These are phyloP conservation scores for Drosophila buzzatii DNA, from an alignment of 2,888 invertebrate genomes.

Conservation along the genomic window DNA sequence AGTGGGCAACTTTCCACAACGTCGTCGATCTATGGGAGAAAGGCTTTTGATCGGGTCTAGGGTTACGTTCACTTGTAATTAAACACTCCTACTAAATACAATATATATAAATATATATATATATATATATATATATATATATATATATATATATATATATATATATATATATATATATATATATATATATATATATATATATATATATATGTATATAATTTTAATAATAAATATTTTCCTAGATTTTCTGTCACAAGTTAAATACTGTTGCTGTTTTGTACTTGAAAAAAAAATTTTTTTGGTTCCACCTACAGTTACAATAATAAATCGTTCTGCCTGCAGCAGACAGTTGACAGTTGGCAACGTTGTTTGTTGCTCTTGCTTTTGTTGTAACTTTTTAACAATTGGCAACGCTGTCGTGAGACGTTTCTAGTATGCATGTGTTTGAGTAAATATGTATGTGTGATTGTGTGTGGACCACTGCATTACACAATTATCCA, in stretches of 20 bases:
- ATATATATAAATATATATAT: neutral
- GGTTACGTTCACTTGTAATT: conserved; percentile 33
- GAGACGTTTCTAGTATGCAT: conserved; percentile 15
- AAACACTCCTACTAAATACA: conserved; percentile 2
- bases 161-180: too few relatives aligned
- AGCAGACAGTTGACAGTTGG: conserved; percentile 53
- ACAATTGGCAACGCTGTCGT: conserved; percentile 41
- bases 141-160: too few relatives aligned
- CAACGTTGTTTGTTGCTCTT: conserved; percentile 15
- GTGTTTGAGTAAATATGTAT: neutral
- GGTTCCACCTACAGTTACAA: conserved; percentile 40
- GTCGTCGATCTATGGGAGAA: conserved; percentile 47
- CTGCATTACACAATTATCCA: conserved; percentile 68
- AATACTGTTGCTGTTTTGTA: conserved; percentile 1
- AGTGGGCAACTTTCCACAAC: conserved; percentile 55
- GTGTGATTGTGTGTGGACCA: conserved; percentile 12
- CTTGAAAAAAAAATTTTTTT: too few relatives aligned
- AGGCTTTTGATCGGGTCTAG: conserved; percentile 31
- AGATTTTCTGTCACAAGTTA: neutral
- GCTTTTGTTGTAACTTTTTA: conserved; percentile 20
- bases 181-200: too few relatives aligned
- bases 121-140: too few relatives aligned
- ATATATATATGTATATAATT: too few relatives aligned
- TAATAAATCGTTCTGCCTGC: conserved; percentile 49
- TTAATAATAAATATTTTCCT: too few relatives aligned